Conservation (phyloP, 35 echinoderm and acorn worm genomes). For the Lytechinus variegatus region DNA sequence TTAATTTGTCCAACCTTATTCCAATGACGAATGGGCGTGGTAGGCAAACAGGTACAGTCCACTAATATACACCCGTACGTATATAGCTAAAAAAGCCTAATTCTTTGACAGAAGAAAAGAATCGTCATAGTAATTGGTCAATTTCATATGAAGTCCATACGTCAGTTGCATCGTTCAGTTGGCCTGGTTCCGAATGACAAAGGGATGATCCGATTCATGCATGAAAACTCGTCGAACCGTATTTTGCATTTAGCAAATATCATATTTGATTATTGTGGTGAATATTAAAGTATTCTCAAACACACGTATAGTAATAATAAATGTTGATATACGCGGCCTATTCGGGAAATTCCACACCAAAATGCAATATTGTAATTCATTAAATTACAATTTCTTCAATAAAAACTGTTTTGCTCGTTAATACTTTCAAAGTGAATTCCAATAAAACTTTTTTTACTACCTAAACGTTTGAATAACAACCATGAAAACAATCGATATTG, state of each 20-base stretch:
- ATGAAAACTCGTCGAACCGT: neutral
- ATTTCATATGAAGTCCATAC: neutral
- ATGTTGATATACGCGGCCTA: too few relatives aligned
- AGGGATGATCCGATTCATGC: neutral
- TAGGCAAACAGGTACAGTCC: neutral
- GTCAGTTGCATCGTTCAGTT: neutral
- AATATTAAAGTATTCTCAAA: too few relatives aligned
- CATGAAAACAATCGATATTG: neutral
- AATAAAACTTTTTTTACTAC: too few relatives aligned
- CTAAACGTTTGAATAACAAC: too few relatives aligned
- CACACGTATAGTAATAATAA: too few relatives aligned
- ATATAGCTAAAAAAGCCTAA: neutral
- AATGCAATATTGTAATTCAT: too few relatives aligned
- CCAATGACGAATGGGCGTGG: neutral
- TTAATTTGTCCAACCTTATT: neutral
- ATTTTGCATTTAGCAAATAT: neutral
- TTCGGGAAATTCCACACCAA: too few relatives aligned
- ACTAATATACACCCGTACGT: neutral
- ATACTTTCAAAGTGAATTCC: neutral
- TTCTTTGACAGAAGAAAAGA: neutral
- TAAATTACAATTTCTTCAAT: neutral
- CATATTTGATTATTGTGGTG: neutral
- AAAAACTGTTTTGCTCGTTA: neutral
- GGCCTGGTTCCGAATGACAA: neutral
- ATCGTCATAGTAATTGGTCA: neutral